Conservation (phyloP, 2,888 invertebrate species). For the Drosophila falleni region DNA sequence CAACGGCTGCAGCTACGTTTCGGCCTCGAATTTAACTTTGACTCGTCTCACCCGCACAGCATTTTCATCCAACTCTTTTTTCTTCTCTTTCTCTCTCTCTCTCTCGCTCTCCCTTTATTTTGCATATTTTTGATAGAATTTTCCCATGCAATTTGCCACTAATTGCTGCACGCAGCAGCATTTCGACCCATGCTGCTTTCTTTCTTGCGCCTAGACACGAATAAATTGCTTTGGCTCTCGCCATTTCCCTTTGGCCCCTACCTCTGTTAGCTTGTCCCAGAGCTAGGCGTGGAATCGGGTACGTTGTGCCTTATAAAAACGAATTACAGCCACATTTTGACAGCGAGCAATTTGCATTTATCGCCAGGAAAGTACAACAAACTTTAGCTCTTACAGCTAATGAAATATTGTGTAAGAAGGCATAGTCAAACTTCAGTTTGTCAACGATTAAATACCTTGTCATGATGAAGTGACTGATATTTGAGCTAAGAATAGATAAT, state of each 20-base stretch:
- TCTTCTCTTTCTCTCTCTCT: slow-evolving; percentile 2
- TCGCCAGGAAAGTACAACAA: background rate
- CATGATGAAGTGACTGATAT: no score
- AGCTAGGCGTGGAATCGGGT: background rate
- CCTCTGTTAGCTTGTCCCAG: background rate
- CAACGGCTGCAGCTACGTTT: slow-evolving; percentile 26
- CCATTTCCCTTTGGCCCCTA: background rate
- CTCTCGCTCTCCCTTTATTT: slow-evolving; percentile 16
- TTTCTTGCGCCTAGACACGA: slow-evolving; percentile 63
- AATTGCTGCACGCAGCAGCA: slow-evolving; percentile 76
- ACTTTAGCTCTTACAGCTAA: background rate
- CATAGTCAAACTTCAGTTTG: background rate
- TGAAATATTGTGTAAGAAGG: background rate
- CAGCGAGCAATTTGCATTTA: slow-evolving; percentile 11
- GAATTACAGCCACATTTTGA: slow-evolving; percentile 10
- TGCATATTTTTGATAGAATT: slow-evolving; percentile 72
- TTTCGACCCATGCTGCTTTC: slow-evolving; percentile 53
- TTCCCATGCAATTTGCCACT: slow-evolving; percentile 78
- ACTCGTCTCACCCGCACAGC: slow-evolving; percentile 49
- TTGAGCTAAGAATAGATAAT: no score
- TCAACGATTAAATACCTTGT: background rate
- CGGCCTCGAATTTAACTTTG: slow-evolving; percentile 5
- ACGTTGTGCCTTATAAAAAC: slow-evolving; percentile 5
- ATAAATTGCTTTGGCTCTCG: slow-evolving; percentile 37
- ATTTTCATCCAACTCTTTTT: background rate